Evolutionary conservation across 1,140 invertebrate genomes (phyloP).

Genomic region (Danaus melanippus): DNA sequence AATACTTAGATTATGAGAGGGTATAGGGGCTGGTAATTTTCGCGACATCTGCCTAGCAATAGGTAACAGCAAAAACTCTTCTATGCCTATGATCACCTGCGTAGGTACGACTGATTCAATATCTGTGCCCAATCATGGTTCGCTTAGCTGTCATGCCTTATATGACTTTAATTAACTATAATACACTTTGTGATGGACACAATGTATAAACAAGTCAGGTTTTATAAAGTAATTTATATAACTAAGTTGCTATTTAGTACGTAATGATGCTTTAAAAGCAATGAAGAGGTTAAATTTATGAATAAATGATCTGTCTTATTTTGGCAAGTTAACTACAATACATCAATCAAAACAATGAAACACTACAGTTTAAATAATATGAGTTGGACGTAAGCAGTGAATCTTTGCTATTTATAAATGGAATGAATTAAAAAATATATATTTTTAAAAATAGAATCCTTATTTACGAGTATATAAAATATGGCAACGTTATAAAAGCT

Average conservation of each 20-base stretch:
- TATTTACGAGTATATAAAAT: no score
- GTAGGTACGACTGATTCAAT: constrained; percentile 40
- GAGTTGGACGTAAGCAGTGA: no score
- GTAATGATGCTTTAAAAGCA: neutral
- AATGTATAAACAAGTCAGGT: neutral
- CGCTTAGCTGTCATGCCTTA: constrained; percentile 14
- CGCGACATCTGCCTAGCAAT: constrained; percentile 38
- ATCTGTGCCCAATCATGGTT: constrained; percentile 25
- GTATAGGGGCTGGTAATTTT: constrained; percentile 67
- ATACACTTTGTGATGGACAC: constrained; percentile 1
- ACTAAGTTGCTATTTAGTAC: neutral
- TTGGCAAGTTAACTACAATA: no score
- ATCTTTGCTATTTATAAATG: no score
- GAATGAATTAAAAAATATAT: no score
- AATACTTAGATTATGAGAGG: constrained; percentile 64
- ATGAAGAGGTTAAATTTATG: no score
- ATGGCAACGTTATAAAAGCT: no score
- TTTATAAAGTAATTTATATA: no score
- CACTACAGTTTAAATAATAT: no score
- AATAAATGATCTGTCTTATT: no score
- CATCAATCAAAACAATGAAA: no score
- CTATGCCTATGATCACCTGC: constrained; percentile 59
- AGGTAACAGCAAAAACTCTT: constrained; percentile 63
- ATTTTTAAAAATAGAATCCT: no score
- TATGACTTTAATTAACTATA: constrained; percentile 10